Base-by-base conservation (phyloP, 2,113 vertebrate species). In the Xiphophorus maculatus region DNA sequence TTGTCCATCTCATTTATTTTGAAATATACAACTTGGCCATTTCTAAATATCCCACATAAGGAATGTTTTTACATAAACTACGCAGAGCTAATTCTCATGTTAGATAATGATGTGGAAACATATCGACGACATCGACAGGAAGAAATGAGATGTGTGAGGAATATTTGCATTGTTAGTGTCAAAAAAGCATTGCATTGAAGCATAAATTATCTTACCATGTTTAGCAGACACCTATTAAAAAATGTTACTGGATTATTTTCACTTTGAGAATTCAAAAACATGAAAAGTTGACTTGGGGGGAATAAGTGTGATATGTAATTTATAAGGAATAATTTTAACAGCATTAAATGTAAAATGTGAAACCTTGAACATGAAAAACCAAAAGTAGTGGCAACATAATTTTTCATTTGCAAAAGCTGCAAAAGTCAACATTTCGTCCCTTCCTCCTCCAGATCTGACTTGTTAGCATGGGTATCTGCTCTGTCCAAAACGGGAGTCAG, bases 381-480 rank as follows among this genome's bases (percentile, higher is more conserved):
- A 5, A 65, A 65, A 19, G 19, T 22, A 13, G 15, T 33, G 10
- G 11, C 19, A 12, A 35, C 5, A 25, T 22, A 33, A 11, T 33
- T 33, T 19, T 1, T 9, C 10, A 8, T 22, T 44, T 14, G 27
- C 2, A 51, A 51, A 69, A 86, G 74, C 64, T 63, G 22, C 2
- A 37, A 25, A 30, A 28, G 14, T 4, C n/a, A 58, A 61, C 14
- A 28, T 15, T 32, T 64, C 69, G 68, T 22, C 1, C 8, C 7
- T 28, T 62, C 42, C 25, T 37, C 42, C 22, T 37, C 35, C 35
- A 37, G 35, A 68, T 58, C 51, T n/a, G 51, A 25, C 51, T 58
- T 15, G 22, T 61, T 72, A 69, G 62, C 64, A 32, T 60, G 74
- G 75, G 32, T 69, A 81, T 74, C 42, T 42, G 27, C 60, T 76